phyloP scores from a whole-genome alignment of 1,140 invertebrate species.

The Sycophila sp. region DNA sequence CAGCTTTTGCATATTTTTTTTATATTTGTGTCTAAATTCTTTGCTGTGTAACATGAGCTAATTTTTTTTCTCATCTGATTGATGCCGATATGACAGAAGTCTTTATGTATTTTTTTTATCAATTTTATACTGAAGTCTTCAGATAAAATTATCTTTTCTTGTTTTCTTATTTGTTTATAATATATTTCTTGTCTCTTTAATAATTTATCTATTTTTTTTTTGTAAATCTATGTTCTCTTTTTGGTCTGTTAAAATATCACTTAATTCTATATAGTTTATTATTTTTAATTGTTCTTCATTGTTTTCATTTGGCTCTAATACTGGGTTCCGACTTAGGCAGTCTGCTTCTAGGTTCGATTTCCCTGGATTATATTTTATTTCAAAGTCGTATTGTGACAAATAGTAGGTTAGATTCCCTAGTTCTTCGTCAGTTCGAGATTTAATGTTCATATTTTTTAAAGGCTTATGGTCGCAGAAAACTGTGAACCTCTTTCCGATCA shows the following conservation, averaged over 20 bases:
- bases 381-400: neutral
- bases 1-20: slow-evolving; percentile 15
- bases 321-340: slow-evolving; percentile 33
- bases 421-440: neutral
- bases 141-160: slow-evolving; percentile 37
- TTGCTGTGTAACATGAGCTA: slow-evolving; percentile 11
- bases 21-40: slow-evolving; percentile 27
- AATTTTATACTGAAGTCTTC: slow-evolving; percentile 8
- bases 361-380: slow-evolving; percentile 32
- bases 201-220: neutral
- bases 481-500: slow-evolving; percentile 27
- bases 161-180: slow-evolving; percentile 32
- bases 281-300: neutral
- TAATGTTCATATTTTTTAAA: slow-evolving; percentile 38
- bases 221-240: neutral
- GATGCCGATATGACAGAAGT: neutral
- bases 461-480: slow-evolving; percentile 36
- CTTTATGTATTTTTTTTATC: slow-evolving; percentile 23
- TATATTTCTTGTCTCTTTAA: neutral
- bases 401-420: neutral
- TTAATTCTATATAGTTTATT: neutral
- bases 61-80: slow-evolving; percentile 34
- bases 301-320: neutral
- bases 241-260: slow-evolving; percentile 1
- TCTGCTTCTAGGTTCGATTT: slow-evolving; percentile 36